Evolutionary conservation across 2,797 vertebrate species (phyloP), one percentile per base, ranked within the genome.

Genomic region (Myotis daubentonii): DNA sequence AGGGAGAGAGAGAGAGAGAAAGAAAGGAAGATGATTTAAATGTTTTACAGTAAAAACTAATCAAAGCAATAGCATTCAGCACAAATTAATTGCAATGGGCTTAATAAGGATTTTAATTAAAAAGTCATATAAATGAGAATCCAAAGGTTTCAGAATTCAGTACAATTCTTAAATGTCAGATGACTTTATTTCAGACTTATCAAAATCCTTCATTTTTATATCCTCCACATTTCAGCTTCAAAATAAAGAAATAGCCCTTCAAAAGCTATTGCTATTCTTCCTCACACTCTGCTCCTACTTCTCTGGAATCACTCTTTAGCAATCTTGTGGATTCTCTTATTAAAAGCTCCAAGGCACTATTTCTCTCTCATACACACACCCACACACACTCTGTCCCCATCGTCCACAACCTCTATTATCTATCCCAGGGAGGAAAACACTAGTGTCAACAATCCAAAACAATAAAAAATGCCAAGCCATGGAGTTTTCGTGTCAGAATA

Each of bases 81-180:
- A 91, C 55, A 87, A 97, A 81, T 89, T 23, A 89, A 65, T 75
- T 89, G 20, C 41, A 78, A 44, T 70, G n/a, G n/a, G 0, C 91
- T 91, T 75, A 95, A 79, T 82, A 88, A 93, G 30, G 75, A 79
- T 55, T n/a, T 95, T 72, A 87, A 44, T 78, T 85, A 47, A 91
- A 93, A 96, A 94, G 53, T 12, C 28, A 82, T 38, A 47, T 87
- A 90, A 95, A 66, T 30, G 5, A 94, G 25, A 92, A 92, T 30
- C 10, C 23, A 83, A 62, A 87, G 12, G 89, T 49, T 57, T 94
- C 33, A 94, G 33, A 71, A 83, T 25, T 88, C 3, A 66, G 36
- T 80, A 55, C 30, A 66, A 60, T 33, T 87, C 68, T 86, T 86
- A 49, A 75, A 87, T 25, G 38, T 83, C 19, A 51, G 22, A 28